A percentile compares a stretch with the other conserved stretches of the same genome.
phyloP scores from a whole-genome alignment of 2,888 invertebrate genomes.

The Isotomurus palustris region DNA sequence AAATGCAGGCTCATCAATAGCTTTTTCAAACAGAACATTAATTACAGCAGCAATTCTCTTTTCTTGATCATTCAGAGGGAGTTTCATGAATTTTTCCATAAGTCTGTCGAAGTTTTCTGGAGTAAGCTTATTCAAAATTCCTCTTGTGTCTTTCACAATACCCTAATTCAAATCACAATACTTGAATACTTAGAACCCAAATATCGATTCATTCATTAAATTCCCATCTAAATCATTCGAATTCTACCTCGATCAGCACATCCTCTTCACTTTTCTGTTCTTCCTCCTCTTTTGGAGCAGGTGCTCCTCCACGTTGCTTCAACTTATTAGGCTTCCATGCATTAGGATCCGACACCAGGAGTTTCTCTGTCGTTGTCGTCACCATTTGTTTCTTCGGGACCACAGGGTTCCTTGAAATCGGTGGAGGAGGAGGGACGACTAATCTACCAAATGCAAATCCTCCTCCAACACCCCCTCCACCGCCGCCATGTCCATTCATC shows the following conservation, averaged over 20 bases:
- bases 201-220: no score
- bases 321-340: conserved; percentile 5
- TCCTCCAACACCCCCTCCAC: conserved; percentile 6
- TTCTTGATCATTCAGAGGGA: conserved; percentile 41
- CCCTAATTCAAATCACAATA: conserved; percentile 21
- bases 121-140: conserved; percentile 88
- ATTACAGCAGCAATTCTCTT: conserved; percentile 68
- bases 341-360: conserved; percentile 5
- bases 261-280: conserved; percentile 55
- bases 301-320: conserved; percentile 49
- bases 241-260: conserved; percentile 25
- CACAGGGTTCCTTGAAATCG: conserved; percentile 22
- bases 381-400: background rate
- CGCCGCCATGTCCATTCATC: background rate
- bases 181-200: no score
- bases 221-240: background rate
- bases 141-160: conserved; percentile 54
- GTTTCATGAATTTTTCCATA: conserved; percentile 50
- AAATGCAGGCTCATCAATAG: conserved; percentile 91
- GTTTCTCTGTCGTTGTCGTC: background rate
- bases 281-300: conserved; percentile 48
- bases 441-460: conserved; percentile 34
- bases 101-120: conserved; percentile 88
- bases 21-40: conserved; percentile 87
- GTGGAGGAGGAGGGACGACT: conserved; percentile 40